Conservation (phyloP, 2,797 vertebrate genomes). For the Sphaeramia orbicularis region DNA sequence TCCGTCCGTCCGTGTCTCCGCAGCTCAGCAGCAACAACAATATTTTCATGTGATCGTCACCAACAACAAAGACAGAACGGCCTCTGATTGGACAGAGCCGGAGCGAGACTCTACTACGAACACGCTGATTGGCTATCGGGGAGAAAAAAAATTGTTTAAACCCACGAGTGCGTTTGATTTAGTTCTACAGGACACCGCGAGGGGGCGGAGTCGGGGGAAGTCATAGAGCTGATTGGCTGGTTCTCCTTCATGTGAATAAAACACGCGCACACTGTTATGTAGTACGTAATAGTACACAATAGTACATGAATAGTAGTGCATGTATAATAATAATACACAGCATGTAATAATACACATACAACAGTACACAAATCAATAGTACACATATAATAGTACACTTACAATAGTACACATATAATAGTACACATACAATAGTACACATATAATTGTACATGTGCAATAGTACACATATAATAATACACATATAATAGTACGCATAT, state of each 20-base stretch:
- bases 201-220: conserved; percentile 14
- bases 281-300: too few relatives aligned
- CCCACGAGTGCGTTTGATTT: conserved; percentile 12
- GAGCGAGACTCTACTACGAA: conserved; percentile 34
- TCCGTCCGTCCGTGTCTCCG: conserved; percentile 53
- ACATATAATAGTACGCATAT: too few relatives aligned
- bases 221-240: conserved; percentile 64
- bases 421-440: too few relatives aligned
- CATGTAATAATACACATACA: too few relatives aligned
- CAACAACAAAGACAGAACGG: conserved; percentile 80
- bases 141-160: conserved; percentile 54
- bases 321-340: too few relatives aligned
- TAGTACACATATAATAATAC: too few relatives aligned
- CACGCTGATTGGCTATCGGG: conserved; percentile 67
- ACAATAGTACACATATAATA: too few relatives aligned
- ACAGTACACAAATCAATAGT: too few relatives aligned
- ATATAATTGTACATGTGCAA: too few relatives aligned
- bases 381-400: too few relatives aligned
- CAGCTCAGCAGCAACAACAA: conserved; percentile 80
- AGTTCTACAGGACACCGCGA: accelerated
- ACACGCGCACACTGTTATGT: background rate
- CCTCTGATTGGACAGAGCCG: conserved; percentile 73
- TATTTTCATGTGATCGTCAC: conserved; percentile 75
- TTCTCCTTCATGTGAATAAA: background rate
- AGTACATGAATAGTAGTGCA: too few relatives aligned